Percentiles rank a stretch among this genome's conserved stretches.
Evolutionary conservation across 1,140 invertebrate species (phyloP).

Genomic region (Nebria ingens): DNA sequence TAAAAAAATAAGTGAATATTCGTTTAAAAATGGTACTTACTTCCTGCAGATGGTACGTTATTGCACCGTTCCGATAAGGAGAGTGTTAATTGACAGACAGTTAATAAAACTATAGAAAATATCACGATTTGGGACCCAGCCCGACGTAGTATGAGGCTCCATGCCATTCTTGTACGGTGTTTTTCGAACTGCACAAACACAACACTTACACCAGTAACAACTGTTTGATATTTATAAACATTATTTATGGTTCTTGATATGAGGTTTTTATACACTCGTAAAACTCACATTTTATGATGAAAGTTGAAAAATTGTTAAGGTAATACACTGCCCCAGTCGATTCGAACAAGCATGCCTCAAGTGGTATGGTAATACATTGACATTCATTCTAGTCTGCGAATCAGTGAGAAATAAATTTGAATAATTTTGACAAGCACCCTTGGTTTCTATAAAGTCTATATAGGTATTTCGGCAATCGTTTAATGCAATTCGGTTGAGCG

Average conservation of each 20-base stretch:
- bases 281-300: neutral
- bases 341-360: neutral
- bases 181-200: neutral
- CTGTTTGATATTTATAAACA: neutral
- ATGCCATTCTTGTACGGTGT: conserved; percentile 1
- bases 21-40: conserved; percentile 2
- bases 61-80: neutral
- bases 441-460: too few relatives aligned
- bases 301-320: neutral
- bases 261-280: neutral
- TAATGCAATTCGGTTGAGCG: too few relatives aligned
- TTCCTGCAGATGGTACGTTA: neutral
- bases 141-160: neutral
- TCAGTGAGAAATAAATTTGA: too few relatives aligned
- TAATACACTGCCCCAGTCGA: neutral
- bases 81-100: neutral
- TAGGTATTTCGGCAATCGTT: too few relatives aligned
- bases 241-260: neutral
- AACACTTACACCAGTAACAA: neutral
- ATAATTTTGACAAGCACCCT: too few relatives aligned
- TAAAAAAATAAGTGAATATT: too few relatives aligned
- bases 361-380: neutral
- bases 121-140: neutral
- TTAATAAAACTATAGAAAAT: neutral
- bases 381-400: neutral